A percentile compares a stretch with the other conserved stretches of the same genome.
Conservation (phyloP, 2,888 invertebrate genomes). For the Diadromus collaris region DNA sequence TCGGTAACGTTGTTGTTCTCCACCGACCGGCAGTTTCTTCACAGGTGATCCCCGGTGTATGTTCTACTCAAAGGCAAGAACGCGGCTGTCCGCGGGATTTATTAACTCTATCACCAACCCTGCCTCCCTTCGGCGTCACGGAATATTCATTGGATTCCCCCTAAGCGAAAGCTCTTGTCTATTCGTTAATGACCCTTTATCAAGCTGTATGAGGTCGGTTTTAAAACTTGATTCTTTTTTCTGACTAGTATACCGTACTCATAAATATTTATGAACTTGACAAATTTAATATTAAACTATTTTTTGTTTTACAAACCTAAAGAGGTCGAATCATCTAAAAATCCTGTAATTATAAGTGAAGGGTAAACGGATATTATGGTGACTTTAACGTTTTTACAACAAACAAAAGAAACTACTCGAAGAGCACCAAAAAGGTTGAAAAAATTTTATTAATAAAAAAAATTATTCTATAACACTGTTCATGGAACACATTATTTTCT, state of each 20-base stretch:
- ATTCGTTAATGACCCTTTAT: background rate
- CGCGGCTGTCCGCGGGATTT: conserved; percentile 37
- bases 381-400: too few species aligned
- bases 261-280: too few species aligned
- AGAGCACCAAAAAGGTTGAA: too few species aligned
- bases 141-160: conserved; percentile 47
- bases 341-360: too few species aligned
- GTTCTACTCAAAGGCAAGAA: conserved; percentile 16
- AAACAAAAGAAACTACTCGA: too few species aligned
- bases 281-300: background rate
- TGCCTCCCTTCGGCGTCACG: background rate
- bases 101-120: conserved; percentile 42
- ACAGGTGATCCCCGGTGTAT: conserved; percentile 15
- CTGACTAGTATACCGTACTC: too few species aligned
- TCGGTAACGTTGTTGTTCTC: conserved; percentile 40
- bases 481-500: too few species aligned
- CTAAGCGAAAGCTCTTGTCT: conserved; percentile 13
- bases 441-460: too few species aligned
- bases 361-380: too few species aligned
- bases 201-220: background rate
- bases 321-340: background rate
- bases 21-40: conserved; percentile 16
- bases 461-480: too few species aligned
- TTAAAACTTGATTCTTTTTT: background rate
- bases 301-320: background rate